Conservation (phyloP, 2,888 invertebrate genomes). For the Mimumesa dahlbomi region DNA sequence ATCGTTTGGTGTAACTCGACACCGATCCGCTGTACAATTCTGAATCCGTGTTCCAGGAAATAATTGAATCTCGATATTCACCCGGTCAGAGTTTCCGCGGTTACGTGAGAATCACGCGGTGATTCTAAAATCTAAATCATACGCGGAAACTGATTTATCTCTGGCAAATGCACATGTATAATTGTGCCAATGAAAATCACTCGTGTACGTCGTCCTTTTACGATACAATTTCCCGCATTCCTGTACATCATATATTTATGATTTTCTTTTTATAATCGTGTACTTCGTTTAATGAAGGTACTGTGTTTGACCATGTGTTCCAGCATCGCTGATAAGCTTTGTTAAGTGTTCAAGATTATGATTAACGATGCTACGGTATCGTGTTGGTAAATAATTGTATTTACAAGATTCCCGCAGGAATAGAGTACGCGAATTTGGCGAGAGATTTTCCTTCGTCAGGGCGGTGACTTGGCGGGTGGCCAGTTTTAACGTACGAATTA, state of each 20-base stretch:
- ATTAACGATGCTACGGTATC: too few species aligned
- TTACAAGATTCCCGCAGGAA: constrained; percentile 39
- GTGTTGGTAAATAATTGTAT: constrained; percentile 31
- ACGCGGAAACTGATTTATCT: constrained; percentile 25
- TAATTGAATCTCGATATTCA: constrained; percentile 29
- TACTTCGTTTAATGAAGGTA: too few species aligned
- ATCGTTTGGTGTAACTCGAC: background rate
- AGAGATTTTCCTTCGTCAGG: constrained; percentile 41
- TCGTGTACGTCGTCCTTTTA: background rate
- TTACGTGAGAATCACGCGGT: constrained; percentile 26
- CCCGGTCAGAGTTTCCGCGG: constrained; percentile 9
- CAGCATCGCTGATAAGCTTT: too few species aligned
- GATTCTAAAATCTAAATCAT: constrained; percentile 38
- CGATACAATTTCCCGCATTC: background rate
- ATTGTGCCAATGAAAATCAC: constrained; percentile 35
- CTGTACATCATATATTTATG: too few species aligned
- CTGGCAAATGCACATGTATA: constrained; percentile 37
- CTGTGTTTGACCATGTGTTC: too few species aligned
- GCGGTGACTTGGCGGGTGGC: constrained; percentile 42
- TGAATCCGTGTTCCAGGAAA: constrained; percentile 14
- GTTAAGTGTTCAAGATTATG: too few species aligned
- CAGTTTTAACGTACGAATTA: constrained; percentile 50
- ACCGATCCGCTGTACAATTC: too few species aligned
- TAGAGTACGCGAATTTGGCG: constrained; percentile 49
- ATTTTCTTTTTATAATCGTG: too few species aligned